Percentiles rank a stretch among this genome's conserved stretches.
These are phyloP conservation scores for Acronicta alni DNA, from an alignment of 2,888 invertebrate genomes.

Conservation along the genomic window DNA sequence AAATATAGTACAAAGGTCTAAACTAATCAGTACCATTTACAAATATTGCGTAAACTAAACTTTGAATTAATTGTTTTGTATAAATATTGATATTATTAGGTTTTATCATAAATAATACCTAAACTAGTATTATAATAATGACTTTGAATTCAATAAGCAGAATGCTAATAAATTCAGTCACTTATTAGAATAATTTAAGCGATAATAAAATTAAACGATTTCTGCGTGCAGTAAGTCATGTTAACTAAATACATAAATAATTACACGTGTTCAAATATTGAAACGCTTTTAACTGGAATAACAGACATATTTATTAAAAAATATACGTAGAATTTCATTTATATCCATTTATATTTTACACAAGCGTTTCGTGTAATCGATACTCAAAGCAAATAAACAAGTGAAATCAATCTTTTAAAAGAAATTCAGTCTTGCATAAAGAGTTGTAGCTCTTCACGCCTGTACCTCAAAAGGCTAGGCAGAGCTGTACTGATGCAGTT, in stretches of 20 bases:
- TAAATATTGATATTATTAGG: no score
- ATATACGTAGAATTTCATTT: conserved; percentile 11
- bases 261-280: conserved; percentile 8
- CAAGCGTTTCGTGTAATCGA: background rate
- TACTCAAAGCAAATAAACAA: conserved; percentile 36
- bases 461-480: no score
- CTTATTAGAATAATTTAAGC: background rate
- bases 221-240: background rate
- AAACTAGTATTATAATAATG: no score
- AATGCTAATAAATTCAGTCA: background rate
- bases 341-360: no score
- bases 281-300: conserved; percentile 10
- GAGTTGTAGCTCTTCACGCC: background rate
- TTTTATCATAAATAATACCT: no score
- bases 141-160: no score
- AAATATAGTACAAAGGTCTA: no score
- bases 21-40: no score
- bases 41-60: no score
- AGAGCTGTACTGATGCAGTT: no score
- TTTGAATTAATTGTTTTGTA: no score
- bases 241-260: conserved; percentile 3
- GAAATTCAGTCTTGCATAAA: background rate
- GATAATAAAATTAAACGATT: background rate
- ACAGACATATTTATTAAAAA: conserved; percentile 8
- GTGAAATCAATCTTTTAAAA: conserved; percentile 1